A percentile compares a stretch with the other conserved stretches of the same genome.
Conservation (phyloP, 2,113 vertebrate species). For the Orycteropus afer region DNA sequence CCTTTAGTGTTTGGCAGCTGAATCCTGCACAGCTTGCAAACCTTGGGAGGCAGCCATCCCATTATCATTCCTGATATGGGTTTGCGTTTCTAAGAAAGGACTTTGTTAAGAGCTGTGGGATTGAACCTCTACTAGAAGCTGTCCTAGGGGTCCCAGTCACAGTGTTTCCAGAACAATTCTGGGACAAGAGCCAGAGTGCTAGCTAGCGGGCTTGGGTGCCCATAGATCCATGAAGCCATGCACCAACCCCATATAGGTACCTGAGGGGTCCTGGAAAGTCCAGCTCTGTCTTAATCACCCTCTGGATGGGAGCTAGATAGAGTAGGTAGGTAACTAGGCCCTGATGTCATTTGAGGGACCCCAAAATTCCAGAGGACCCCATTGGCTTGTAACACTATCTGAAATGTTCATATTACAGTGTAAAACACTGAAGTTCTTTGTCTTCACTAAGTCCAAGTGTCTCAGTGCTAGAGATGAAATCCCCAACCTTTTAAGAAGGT, state of each 20-base stretch:
- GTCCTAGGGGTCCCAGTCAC: not conserved
- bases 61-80: slow-evolving; percentile 68
- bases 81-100: slow-evolving; percentile 69
- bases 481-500: not conserved
- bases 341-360: not conserved
- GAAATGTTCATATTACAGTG: not conserved
- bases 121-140: slow-evolving; percentile 4
- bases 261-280: slow-evolving; percentile 31
- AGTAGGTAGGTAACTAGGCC: not conserved
- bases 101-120: slow-evolving; percentile 25
- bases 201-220: not conserved
- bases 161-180: slow-evolving; percentile 23
- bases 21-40: slow-evolving; percentile 61
- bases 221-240: not conserved
- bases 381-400: slow-evolving; percentile 3
- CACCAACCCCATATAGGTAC: slow-evolving; percentile 20
- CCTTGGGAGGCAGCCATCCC: slow-evolving; percentile 62
- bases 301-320: not conserved
- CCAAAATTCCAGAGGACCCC: not conserved
- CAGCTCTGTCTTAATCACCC: not conserved
- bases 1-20: slow-evolving; percentile 20
- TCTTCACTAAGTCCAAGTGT: slow-evolving; percentile 44
- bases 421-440: not conserved
- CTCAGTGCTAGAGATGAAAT: not conserved
- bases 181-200: slow-evolving; percentile 47